These are phyloP conservation scores for Cydia amplana DNA, from an alignment of 1,140 invertebrate species.

Conservation along the genomic window DNA sequence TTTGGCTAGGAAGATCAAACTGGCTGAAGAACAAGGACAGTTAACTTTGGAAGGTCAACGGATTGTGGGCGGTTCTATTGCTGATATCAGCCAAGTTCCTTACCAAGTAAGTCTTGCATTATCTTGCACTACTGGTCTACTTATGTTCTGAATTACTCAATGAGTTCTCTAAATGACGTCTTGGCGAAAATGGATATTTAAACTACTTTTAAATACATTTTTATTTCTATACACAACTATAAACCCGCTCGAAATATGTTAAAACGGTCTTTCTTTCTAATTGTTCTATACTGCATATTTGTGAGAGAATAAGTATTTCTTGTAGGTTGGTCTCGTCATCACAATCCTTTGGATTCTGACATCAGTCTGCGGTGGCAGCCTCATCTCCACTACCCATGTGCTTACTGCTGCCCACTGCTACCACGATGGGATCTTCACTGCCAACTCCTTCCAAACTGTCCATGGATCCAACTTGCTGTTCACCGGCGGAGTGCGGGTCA, in stretches of 20 bases:
- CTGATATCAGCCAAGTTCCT: constrained; percentile 48
- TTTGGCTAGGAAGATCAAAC: constrained; percentile 10
- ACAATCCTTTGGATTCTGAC: constrained; percentile 42
- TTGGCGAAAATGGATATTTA: no score
- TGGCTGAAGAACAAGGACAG: constrained; percentile 14
- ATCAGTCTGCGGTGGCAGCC: constrained; percentile 53
- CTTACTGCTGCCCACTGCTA: constrained; percentile 59
- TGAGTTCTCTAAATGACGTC: no score
- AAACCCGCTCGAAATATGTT: no score
- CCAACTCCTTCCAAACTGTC: constrained; percentile 47
- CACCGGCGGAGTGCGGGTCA: constrained; percentile 46
- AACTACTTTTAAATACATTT: no score
- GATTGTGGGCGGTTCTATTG: constrained; percentile 49
- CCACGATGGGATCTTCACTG: constrained; percentile 42
- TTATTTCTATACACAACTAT: no score
- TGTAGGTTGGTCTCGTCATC: constrained; percentile 57
- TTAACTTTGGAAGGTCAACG: constrained; percentile 33
- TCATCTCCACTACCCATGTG: constrained; percentile 49
- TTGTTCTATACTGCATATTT: no score
- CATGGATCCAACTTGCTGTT: constrained; percentile 53
- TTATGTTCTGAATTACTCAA: no score
- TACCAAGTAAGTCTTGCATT: constrained; percentile 50
- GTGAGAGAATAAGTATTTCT: background rate
- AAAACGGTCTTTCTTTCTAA: no score
- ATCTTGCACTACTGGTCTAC: no score